A percentile compares a stretch with the other conserved stretches of the same genome.
Conservation (phyloP, 2,113 vertebrate species). For the Anolis carolinensis region DNA sequence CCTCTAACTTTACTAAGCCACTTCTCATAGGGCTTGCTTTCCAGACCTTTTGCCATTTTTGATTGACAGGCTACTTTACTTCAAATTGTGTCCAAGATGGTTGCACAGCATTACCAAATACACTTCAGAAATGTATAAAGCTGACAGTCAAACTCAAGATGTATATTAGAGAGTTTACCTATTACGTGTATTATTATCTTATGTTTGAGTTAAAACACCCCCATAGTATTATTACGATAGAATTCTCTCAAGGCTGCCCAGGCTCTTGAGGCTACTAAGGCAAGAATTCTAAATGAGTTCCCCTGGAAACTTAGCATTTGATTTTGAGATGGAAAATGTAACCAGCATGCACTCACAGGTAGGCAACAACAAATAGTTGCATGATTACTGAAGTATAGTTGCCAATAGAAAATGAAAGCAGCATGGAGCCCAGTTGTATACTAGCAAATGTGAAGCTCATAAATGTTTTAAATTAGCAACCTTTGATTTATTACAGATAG, state of each 20-base stretch:
- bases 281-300: slow-evolving; percentile 38
- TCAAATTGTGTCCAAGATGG: no score
- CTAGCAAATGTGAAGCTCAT: slow-evolving; percentile 49
- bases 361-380: slow-evolving; percentile 48
- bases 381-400: slow-evolving; percentile 55
- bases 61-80: no score
- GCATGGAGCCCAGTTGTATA: slow-evolving; percentile 28
- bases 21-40: no score
- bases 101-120: no score
- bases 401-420: slow-evolving; percentile 55
- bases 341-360: slow-evolving; percentile 49
- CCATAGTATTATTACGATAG: neutral
- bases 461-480: slow-evolving; percentile 53
- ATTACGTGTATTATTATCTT: neutral
- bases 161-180: neutral
- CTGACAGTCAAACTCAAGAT: neutral
- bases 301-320: slow-evolving; percentile 36
- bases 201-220: neutral
- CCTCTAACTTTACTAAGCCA: no score
- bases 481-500: slow-evolving; percentile 42
- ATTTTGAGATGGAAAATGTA: slow-evolving; percentile 67
- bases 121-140: neutral
- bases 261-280: slow-evolving; percentile 5
- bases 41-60: no score
- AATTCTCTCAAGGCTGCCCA: neutral